Conservation (phyloP, 1,140 invertebrate genomes). For the Atopsyche davidsoni region DNA sequence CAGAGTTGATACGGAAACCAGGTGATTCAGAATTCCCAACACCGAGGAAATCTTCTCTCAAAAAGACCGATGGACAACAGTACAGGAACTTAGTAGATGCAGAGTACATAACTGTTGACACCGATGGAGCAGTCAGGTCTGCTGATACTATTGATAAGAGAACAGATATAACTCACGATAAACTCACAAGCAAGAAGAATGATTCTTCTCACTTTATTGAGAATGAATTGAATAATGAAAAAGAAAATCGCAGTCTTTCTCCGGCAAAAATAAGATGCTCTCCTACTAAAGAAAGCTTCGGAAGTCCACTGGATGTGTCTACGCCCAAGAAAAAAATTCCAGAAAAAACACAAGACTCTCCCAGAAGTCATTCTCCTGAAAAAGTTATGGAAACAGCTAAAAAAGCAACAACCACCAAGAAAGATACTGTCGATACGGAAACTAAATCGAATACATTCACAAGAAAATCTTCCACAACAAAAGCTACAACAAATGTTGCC, state of each 20-base stretch:
- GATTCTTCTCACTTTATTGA: constrained; percentile 29
- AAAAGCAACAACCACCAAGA: neutral
- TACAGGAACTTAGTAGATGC: constrained; percentile 27
- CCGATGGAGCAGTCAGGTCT: constrained; percentile 19
- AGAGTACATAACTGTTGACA: constrained; percentile 27
- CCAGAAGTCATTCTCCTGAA: constrained; percentile 17
- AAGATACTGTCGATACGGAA: neutral
- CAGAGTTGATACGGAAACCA: constrained; percentile 21
- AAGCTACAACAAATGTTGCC: too few species aligned
- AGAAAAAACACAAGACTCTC: constrained; percentile 3
- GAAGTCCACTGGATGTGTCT: constrained; percentile 11
- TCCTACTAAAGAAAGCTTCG: constrained; percentile 5
- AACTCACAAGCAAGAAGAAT: constrained; percentile 16
- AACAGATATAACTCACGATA: neutral
- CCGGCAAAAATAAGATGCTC: constrained; percentile 2
- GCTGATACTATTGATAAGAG: constrained; percentile 5
- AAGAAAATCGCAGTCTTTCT: constrained; percentile 6
- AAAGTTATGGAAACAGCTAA: constrained; percentile 6
- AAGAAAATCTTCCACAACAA: neutral
- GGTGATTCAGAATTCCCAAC: constrained; percentile 16
- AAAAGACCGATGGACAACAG: constrained; percentile 25
- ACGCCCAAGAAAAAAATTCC: constrained; percentile 9
- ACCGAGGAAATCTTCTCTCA: constrained; percentile 28
- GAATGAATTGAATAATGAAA: constrained; percentile 27
- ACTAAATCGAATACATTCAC: neutral